A percentile compares a stretch with the other conserved stretches of the same genome.
These are phyloP conservation scores for Ladona fulva DNA, from an alignment of 1,140 invertebrate genomes.

Conservation along the genomic window DNA sequence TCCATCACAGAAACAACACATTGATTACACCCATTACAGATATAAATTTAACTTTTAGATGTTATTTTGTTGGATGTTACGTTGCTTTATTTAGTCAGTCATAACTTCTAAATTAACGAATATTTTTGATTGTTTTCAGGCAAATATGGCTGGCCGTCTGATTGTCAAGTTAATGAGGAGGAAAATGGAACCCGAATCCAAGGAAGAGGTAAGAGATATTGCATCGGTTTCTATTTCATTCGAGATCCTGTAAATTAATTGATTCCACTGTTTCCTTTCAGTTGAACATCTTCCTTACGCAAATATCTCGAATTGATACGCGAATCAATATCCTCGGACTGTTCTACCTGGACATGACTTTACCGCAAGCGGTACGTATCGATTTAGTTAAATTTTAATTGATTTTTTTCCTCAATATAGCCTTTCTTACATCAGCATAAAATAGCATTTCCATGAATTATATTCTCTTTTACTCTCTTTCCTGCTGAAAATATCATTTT, in stretches of 20 bases:
- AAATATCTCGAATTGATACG: background rate
- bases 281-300: background rate
- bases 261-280: background rate
- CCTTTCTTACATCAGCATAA: too few relatives aligned
- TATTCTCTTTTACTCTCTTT: too few relatives aligned
- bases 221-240: background rate
- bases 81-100: too few relatives aligned
- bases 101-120: too few relatives aligned
- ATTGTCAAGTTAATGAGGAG: background rate
- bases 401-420: too few relatives aligned
- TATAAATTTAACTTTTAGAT: too few relatives aligned
- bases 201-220: background rate
- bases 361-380: background rate
- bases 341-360: background rate
- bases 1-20: too few relatives aligned
- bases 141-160: background rate
- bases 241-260: background rate
- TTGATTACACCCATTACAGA: too few relatives aligned
- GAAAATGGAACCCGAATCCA: background rate
- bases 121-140: background rate
- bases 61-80: too few relatives aligned
- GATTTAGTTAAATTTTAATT: too few relatives aligned
- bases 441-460: too few relatives aligned
- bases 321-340: background rate
- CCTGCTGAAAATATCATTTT: too few relatives aligned